Evolutionary conservation across 2,797 vertebrate species (phyloP).

Genomic region (Peromyscus aztecus): DNA sequence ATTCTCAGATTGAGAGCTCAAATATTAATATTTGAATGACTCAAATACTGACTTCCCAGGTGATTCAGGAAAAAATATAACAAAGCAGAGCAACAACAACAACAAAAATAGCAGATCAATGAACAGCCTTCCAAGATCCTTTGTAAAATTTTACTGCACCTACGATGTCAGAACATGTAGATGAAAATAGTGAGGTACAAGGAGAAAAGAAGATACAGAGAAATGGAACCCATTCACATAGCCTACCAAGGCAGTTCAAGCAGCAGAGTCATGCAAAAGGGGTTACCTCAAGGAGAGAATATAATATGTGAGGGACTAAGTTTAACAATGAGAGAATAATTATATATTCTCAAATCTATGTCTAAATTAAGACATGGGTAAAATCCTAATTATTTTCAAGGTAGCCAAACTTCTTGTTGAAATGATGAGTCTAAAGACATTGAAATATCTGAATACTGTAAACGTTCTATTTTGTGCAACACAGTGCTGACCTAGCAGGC

Average conservation of each 20-base stretch:
- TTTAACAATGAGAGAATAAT: not conserved
- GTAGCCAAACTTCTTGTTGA: not conserved
- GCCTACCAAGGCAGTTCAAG: not conserved
- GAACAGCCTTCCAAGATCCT: slow-evolving; percentile 14
- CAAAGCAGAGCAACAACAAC: not conserved
- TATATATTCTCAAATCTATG: not conserved
- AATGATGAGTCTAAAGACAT: not conserved
- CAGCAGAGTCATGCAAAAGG: not conserved
- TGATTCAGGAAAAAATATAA: not conserved
- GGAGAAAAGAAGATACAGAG: not conserved
- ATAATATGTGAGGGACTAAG: too few relatives aligned
- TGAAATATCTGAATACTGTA: not conserved
- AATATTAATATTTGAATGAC: not conserved
- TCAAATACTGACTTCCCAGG: slow-evolving; percentile 60
- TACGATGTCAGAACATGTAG: slow-evolving; percentile 7
- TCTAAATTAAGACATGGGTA: not conserved
- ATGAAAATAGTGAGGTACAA: not conserved
- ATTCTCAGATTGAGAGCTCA: not conserved
- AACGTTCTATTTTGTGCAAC: not conserved
- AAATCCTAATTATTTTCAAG: not conserved
- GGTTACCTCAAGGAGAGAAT: not conserved
- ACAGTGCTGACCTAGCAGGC: too few relatives aligned
- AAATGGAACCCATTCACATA: not conserved
- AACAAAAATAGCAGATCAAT: not conserved
- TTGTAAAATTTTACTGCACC: slow-evolving; percentile 10